Conservation (phyloP, 2,113 vertebrate genomes). For the Regulus satrapa region DNA sequence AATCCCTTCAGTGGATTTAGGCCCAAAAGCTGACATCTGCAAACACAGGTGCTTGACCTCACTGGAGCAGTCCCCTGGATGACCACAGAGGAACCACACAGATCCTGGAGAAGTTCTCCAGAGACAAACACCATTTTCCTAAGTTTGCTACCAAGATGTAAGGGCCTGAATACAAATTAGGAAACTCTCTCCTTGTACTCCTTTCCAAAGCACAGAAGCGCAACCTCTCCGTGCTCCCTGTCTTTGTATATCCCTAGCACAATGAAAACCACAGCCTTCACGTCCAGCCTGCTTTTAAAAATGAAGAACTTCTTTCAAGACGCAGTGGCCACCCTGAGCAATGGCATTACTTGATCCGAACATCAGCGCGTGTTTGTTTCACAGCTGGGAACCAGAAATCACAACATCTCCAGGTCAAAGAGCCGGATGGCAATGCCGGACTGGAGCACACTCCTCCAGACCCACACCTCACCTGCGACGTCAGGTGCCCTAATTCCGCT, state of each 20-base stretch:
- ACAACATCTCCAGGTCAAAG: neutral
- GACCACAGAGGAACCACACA: fast-evolving
- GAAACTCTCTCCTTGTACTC: neutral
- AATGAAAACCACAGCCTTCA: fast-evolving
- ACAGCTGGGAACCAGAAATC: neutral
- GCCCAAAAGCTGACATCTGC: neutral
- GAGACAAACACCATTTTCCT: neutral
- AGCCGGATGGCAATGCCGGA: fast-evolving
- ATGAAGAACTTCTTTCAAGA: neutral
- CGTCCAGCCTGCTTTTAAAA: neutral
- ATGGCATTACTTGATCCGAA: neutral
- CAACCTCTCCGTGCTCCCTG: neutral
- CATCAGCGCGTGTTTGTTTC: neutral
- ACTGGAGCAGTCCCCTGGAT: fast-evolving
- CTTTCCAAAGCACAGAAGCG: fast-evolving
- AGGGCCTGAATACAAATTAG: neutral
- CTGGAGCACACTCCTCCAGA: neutral
- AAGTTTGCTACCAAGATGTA: fast-evolving
- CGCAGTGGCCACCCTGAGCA: fast-evolving
- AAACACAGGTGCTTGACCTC: neutral
- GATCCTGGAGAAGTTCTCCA: neutral
- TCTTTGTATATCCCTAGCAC: fast-evolving
- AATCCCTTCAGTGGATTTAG: neutral
- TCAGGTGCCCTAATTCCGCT: neutral
- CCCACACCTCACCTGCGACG: fast-evolving